These are phyloP conservation scores for Halictus ligatus DNA, from an alignment of 2,888 invertebrate species.

Conservation along the genomic window DNA sequence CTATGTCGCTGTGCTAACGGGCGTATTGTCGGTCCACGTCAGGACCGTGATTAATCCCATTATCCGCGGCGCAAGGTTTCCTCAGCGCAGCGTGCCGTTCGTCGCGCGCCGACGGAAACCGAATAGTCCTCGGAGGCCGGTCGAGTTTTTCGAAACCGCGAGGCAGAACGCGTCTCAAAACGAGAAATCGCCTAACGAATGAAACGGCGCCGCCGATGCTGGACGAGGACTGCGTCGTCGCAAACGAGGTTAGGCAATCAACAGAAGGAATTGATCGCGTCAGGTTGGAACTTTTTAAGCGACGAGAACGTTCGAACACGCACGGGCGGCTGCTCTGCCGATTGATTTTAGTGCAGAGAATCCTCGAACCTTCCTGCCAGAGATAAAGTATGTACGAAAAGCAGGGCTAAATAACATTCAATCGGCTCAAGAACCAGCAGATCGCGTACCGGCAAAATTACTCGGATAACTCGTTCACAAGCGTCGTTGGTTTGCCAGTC, in stretches of 20 bases:
- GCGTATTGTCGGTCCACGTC: conserved; percentile 55
- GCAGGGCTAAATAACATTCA: conserved; percentile 17
- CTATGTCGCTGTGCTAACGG: conserved; percentile 59
- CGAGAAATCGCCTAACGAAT: conserved; percentile 11
- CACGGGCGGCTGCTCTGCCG: not conserved
- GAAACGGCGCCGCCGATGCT: not conserved
- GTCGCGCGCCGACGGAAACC: not conserved
- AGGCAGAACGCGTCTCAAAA: conserved; percentile 17
- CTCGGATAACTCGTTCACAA: conserved; percentile 5
- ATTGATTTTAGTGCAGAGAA: not conserved
- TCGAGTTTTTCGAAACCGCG: conserved; percentile 7
- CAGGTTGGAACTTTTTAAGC: conserved; percentile 28
- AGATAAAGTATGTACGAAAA: not conserved
- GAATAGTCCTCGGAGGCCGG: not conserved
- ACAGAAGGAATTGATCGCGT: conserved; percentile 5
- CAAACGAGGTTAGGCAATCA: conserved; percentile 31
- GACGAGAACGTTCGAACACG: not conserved
- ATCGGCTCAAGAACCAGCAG: not conserved
- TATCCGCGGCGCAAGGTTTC: conserved; percentile 39
- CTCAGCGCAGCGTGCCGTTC: not conserved
- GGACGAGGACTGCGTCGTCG: not conserved
- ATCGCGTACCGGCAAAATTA: conserved; percentile 24
- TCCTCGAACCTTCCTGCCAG: not conserved
- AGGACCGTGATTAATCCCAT: conserved; percentile 55
- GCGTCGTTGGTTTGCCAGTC: not conserved